phyloP scores from a whole-genome alignment of 2,888 invertebrate genomes.

The Melanchra persicariae region DNA sequence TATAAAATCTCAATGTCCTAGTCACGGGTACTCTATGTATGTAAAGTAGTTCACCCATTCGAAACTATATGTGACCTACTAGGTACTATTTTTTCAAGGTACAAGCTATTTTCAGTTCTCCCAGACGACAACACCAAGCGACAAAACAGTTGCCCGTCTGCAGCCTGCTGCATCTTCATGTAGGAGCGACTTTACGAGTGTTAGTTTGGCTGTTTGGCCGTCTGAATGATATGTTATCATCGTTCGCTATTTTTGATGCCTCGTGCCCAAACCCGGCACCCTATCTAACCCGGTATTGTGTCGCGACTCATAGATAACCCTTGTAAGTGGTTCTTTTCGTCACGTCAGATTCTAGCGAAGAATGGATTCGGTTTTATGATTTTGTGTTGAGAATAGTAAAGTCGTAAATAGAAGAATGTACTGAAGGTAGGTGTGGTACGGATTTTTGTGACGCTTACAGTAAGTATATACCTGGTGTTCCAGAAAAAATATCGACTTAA shows the following conservation, averaged over 20 bases:
- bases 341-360: conserved; percentile 55
- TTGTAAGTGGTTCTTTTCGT: conserved; percentile 66
- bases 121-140: not conserved
- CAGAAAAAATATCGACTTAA: too few species aligned
- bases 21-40: too few species aligned
- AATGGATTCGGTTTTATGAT: conserved; percentile 58
- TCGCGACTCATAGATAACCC: conserved; percentile 69
- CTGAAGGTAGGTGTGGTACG: not conserved
- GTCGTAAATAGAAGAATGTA: conserved; percentile 46
- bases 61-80: too few species aligned
- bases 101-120: too few species aligned
- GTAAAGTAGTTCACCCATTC: too few species aligned
- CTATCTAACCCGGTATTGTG: conserved; percentile 71
- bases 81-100: too few species aligned
- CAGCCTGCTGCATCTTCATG: conserved; percentile 76
- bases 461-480: too few species aligned
- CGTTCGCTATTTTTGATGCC: conserved; percentile 72
- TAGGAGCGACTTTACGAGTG: conserved; percentile 83
- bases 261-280: conserved; percentile 70
- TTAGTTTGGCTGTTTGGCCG: conserved; percentile 81
- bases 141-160: conserved; percentile 69
- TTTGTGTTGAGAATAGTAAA: conserved; percentile 54
- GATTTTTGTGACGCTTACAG: conserved; percentile 22
- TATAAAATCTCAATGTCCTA: too few species aligned
- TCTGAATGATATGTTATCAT: conserved; percentile 85